Base-by-base conservation (phyloP, 2,888 invertebrate species). In the Lamellibrachia satsuma region DNA sequence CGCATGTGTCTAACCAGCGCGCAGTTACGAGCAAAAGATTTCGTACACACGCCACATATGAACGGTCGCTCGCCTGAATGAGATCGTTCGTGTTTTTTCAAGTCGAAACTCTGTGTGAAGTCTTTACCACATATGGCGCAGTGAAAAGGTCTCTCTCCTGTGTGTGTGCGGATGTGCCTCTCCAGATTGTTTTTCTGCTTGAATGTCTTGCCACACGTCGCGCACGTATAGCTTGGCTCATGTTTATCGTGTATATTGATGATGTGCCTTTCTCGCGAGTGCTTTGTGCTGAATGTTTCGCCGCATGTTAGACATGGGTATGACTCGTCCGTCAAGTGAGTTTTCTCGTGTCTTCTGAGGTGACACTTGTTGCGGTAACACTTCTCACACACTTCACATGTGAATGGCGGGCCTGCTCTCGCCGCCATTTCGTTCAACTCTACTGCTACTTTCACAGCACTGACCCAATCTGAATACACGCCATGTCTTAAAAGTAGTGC, bases 1-100 rank as follows among this genome's bases (percentile, higher is more conserved):
- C 92, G 39, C 92, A 27, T 52, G 52, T 92, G 92, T 92, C 52
- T 52, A 52, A 52, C 51, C 92, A 92, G 90, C 15, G 52, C 51
- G 22, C 90, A 27, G n/a, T 27, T 90, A n/a, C 90, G 92, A 22
- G 4, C 52, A 52, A 92, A 92, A 9, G 8, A 55, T 90, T 60
- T 90, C 27, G 52, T 91, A 52, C 92, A 92, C 22, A n/a, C 90
- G 52, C 90, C 92, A 57, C 92, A 92, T n/a, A 8, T 27, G 57
- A 52, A 91, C 3, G 90, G 91, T 9, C 90, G 90, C n/a, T 55
- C 92, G n/a, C 6, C 57, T 7, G 57, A 91, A 52, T 92, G 92
- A 51, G 22, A 15, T 27, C 52, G n/a, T n/a, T 91, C 90, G 91
- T 92, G 92, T 3, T 27, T 90, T 52, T 91, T 90, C 90, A 92